These are phyloP conservation scores for Bostrychus sinensis DNA, from an alignment of 2,113 vertebrate species.

Conservation along the genomic window DNA sequence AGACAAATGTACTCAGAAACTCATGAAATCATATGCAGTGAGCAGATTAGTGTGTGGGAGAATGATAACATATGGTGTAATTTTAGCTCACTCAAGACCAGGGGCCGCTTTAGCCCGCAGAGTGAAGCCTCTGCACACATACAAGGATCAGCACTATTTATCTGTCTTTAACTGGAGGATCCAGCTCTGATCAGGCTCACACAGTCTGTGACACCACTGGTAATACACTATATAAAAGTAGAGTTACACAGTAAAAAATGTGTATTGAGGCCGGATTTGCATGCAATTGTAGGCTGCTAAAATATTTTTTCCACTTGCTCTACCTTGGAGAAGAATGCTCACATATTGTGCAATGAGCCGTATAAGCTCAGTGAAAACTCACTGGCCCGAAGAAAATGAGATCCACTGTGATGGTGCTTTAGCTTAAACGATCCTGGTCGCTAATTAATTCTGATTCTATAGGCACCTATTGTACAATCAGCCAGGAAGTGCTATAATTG, in stretches of 20 bases:
- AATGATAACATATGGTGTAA: not conserved
- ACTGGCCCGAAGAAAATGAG: constrained; percentile 23
- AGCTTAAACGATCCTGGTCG: not conserved
- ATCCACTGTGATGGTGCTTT: constrained; percentile 9
- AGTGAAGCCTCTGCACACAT: not conserved
- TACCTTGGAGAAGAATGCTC: constrained; percentile 1
- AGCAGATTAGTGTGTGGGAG: not conserved
- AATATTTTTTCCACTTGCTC: constrained; percentile 3
- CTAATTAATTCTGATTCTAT: constrained; percentile 27
- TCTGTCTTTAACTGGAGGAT: not conserved
- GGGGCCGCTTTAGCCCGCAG: not conserved
- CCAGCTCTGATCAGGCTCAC: not conserved
- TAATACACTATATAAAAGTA: not conserved
- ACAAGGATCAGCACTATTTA: constrained; percentile 3
- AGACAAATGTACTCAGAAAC: not conserved
- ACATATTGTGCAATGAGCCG: constrained; percentile 21
- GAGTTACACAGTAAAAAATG: not conserved
- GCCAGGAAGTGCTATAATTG: not conserved
- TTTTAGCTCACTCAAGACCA: constrained; percentile 9
- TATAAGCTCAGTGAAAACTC: constrained; percentile 27
- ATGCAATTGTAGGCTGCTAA: not conserved
- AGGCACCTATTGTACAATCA: not conserved
- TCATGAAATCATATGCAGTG: not conserved
- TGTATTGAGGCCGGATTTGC: not conserved
- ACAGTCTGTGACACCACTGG: not conserved